Conservation (phyloP, 2,888 invertebrate genomes). For the Trichacis sp. region DNA sequence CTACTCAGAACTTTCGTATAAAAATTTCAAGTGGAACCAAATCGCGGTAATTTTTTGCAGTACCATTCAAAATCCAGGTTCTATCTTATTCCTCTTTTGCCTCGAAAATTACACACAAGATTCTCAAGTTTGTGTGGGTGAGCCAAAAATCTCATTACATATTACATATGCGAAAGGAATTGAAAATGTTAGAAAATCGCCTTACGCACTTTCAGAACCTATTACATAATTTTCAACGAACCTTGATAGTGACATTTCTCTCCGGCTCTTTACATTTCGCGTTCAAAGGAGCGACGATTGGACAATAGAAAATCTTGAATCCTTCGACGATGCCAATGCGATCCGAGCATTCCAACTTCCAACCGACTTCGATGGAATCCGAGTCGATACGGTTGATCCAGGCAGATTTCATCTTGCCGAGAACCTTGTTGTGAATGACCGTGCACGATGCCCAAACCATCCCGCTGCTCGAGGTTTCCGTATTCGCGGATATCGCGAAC, state of each 20-base stretch:
- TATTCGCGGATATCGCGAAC: constrained; percentile 87
- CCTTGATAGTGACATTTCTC: constrained; percentile 67
- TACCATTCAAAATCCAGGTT: too few species aligned
- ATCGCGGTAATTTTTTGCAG: too few species aligned
- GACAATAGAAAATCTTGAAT: constrained; percentile 83
- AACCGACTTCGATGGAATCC: constrained; percentile 75
- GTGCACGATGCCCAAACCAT: constrained; percentile 89
- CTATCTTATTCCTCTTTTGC: too few species aligned
- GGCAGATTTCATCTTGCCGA: constrained; percentile 74
- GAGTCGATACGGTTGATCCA: constrained; percentile 71
- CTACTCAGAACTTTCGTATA: too few species aligned
- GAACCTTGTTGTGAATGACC: constrained; percentile 70
- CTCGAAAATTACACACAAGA: too few species aligned
- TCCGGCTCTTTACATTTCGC: constrained; percentile 72
- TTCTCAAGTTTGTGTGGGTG: too few species aligned
- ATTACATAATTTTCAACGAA: neutral
- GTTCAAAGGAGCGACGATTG: constrained; percentile 72
- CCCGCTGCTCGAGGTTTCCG: constrained; percentile 78
- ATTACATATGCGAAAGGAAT: too few species aligned
- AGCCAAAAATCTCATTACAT: too few species aligned
- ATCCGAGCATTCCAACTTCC: constrained; percentile 84
- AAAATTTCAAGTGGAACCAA: too few species aligned
- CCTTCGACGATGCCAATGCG: constrained; percentile 79
- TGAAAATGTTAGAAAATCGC: too few species aligned
- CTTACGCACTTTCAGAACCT: too few species aligned